phyloP scores from a whole-genome alignment of 2,113 vertebrate species.

The Regulus satrapa region DNA sequence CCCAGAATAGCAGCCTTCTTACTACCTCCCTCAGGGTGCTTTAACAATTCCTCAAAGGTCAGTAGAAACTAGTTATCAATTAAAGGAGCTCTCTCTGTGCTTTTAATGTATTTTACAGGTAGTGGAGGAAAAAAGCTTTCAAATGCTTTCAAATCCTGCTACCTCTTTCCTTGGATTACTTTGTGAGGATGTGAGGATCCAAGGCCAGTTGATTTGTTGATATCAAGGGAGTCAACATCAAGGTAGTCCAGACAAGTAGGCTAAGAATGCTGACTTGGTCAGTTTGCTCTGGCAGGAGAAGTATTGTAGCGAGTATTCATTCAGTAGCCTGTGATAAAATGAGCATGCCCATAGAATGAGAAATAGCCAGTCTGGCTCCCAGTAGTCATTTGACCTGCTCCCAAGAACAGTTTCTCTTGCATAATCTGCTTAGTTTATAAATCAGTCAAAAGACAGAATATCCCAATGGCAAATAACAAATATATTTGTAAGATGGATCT shows the following conservation, averaged over 20 bases:
- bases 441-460: not conserved
- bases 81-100: not conserved
- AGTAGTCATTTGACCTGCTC: not conserved
- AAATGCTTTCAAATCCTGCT: not conserved
- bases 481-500: not conserved
- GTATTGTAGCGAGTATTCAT: not conserved
- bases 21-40: not conserved
- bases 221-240: fast-evolving
- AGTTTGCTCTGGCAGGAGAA: not conserved
- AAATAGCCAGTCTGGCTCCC: not conserved
- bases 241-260: not conserved
- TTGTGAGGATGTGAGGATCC: not conserved
- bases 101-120: not conserved
- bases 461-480: not conserved
- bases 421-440: not conserved
- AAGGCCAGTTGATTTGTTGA: not conserved
- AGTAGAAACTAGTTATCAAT: not conserved
- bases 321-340: not conserved
- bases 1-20: slow-evolving; percentile 19
- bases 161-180: not conserved
- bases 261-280: not conserved
- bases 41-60: not conserved
- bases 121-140: not conserved
- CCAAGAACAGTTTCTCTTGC: not conserved
- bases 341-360: not conserved